phyloP scores from a whole-genome alignment of 2,888 invertebrate genomes.

The Catonia carolina region DNA sequence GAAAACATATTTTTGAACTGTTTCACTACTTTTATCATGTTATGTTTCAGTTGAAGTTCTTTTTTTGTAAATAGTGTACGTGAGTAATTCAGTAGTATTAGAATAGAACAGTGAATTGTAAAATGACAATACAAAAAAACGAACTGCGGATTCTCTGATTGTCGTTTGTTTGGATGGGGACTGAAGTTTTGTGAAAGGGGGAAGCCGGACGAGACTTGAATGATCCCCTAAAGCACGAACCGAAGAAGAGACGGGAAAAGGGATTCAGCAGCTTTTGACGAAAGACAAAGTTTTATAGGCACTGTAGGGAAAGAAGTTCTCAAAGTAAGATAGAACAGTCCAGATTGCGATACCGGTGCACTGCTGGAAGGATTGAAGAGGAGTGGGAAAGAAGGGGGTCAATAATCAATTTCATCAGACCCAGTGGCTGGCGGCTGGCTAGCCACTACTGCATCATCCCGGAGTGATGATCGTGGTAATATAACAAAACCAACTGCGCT shows the following conservation, averaged over 20 bases:
- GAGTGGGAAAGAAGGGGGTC: neutral
- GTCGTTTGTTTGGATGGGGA: too few species aligned
- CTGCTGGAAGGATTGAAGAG: neutral
- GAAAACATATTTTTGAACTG: too few species aligned
- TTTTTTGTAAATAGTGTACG: too few species aligned
- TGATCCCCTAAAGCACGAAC: neutral
- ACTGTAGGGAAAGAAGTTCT: neutral
- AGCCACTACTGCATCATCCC: neutral
- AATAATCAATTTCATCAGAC: slow-evolving; percentile 12
- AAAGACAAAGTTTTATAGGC: slow-evolving; percentile 14
- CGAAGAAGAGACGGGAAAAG: neutral
- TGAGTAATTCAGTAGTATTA: too few species aligned
- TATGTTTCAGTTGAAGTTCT: too few species aligned
- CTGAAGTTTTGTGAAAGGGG: too few species aligned
- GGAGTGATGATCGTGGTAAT: too few species aligned
- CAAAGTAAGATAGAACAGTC: neutral
- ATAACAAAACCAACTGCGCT: too few species aligned
- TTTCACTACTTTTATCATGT: too few species aligned
- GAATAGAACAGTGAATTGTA: too few species aligned
- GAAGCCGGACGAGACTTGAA: slow-evolving; percentile 6
- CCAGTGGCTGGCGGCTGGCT: neutral
- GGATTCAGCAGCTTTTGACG: slow-evolving; percentile 10
- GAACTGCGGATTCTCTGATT: too few species aligned
- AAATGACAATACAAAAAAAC: too few species aligned
- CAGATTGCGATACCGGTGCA: neutral